Base-by-base conservation (phyloP, 2,888 invertebrate genomes). In the Odiellus spinosus region DNA sequence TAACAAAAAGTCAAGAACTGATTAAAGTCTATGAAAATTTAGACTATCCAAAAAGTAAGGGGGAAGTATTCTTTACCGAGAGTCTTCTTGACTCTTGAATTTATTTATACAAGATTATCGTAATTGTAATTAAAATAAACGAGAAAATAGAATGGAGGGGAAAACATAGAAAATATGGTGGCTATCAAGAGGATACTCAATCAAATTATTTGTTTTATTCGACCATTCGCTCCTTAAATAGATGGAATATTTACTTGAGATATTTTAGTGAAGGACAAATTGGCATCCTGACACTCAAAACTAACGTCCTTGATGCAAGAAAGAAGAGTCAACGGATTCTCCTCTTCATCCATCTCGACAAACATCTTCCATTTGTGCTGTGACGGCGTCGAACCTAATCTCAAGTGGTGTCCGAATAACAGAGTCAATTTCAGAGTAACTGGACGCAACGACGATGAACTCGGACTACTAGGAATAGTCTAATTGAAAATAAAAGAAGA, bases 331-430 rank as follows among this genome's bases (percentile, higher is more conserved):
- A 53, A 42, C 3, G 57, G 47, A 21, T 58, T 58, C 17, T 50
- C 50, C 6, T 52, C 50, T 19, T 60, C 60, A 52, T 65, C 64
- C 3, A 63, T 51, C 47, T 66, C 65, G 55, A 64, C 55, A 54
- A 63, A 65, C 64, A 65, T 63, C 57, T 66, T 66, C 66, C 66
- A 66, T 50, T 64, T 65, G 49, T 60, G 61, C 1, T 62, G 62
- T 58, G 59, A 55, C 32, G 54, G 53, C 15, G 56, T 51, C 5
- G 53, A 49, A 3, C 63, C 63, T 4, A 58, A 50, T 17, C 61
- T 52, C 8, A 63, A 50, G 50, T 64, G 64, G 53, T 61, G 61
- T 11, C 64, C 64, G 57, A 63, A 63, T 44, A 64, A 59, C 10
- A 63, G 54, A 10, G 61, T 60, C 3, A 53, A 26, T 15, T 48